Evolutionary conservation across 2,113 vertebrate genomes (phyloP).

Genomic region (Gadus chalcogrammus): DNA sequence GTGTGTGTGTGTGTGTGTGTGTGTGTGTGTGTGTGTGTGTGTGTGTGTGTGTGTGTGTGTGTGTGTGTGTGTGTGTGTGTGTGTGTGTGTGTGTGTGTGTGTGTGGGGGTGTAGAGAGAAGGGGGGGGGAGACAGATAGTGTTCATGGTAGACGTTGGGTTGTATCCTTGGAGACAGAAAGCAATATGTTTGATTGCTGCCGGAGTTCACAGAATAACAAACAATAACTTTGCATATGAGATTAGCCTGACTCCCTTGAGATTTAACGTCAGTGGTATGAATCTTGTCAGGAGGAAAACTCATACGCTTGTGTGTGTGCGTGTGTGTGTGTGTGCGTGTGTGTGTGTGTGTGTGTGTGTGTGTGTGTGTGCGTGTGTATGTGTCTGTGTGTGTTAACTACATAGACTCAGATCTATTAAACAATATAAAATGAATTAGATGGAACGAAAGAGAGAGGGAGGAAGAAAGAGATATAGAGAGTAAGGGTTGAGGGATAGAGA

Average conservation of each 20-base stretch:
- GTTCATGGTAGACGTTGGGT: too few species aligned
- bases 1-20: background rate
- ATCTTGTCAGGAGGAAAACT: constrained; percentile 25
- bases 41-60: background rate
- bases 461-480: constrained; percentile 15
- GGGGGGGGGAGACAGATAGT: too few species aligned
- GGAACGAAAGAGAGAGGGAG: constrained; percentile 3
- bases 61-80: constrained; percentile 13
- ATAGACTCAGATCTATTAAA: constrained; percentile 10
- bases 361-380: constrained; percentile 7
- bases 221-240: constrained; percentile 48
- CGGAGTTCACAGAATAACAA: constrained; percentile 45
- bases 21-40: constrained; percentile 6
- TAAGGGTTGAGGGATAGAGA: constrained; percentile 5
- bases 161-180: constrained; percentile 51
- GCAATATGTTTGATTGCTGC: constrained; percentile 65
- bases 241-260: constrained; percentile 28
- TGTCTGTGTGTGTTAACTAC: constrained; percentile 39
- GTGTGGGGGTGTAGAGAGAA: too few species aligned
- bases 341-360: constrained; percentile 11
- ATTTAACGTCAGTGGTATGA: constrained; percentile 16
- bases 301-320: constrained; percentile 1
- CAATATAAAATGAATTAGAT: background rate
- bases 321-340: constrained; percentile 13
- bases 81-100: too few species aligned